Base-by-base conservation (phyloP, 2,888 invertebrate species). In the Ganaspis brasiliensis region DNA sequence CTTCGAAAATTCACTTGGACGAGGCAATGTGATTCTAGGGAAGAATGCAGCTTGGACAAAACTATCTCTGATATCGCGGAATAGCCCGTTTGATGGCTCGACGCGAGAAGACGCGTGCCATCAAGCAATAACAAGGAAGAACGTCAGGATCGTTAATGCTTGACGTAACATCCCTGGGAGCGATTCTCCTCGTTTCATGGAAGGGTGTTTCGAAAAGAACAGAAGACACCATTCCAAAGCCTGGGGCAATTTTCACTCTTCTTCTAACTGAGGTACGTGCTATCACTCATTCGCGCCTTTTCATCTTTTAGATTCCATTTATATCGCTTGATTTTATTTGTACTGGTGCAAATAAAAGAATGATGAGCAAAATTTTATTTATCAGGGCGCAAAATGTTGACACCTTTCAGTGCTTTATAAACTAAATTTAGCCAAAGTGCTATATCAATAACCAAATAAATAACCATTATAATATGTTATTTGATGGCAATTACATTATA, bases 101-200 rank as follows among this genome's bases (percentile, higher is more conserved):
- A 71, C 55, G 81, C 77, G 74, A 76, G 81, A 82, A 83, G 82
- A 83, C 82, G 84, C 85, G 85, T 87, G 86, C 82, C 87, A 77
- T 77, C 75, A 45, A 70, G 82, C 85, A 85, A 85, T 87, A 88
- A 87, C 82, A 84, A 49, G 81, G 80, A 84, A 83, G 80, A 86
- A 85, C 82, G 81, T 78, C 72, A 31, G 80, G 84, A 83, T 85
- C 84, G 82, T 86, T 86, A 86, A 86, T 80, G 83, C 72, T 80
- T 82, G 76, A 78, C 76, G 83, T 78, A 81, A 80, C 78, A 75
- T 16, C 26, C 35, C 55, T 35, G n/a, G 12, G 70, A 45, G 45
- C 35, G 16, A 61, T 61, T 61, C 19, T 19, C 61, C 61, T 61
- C 19, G 31, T 37, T 61, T 26, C 74, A 70, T 63, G 61, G 79